Conservation (phyloP, 2,888 invertebrate genomes). For the Thera britannica region DNA sequence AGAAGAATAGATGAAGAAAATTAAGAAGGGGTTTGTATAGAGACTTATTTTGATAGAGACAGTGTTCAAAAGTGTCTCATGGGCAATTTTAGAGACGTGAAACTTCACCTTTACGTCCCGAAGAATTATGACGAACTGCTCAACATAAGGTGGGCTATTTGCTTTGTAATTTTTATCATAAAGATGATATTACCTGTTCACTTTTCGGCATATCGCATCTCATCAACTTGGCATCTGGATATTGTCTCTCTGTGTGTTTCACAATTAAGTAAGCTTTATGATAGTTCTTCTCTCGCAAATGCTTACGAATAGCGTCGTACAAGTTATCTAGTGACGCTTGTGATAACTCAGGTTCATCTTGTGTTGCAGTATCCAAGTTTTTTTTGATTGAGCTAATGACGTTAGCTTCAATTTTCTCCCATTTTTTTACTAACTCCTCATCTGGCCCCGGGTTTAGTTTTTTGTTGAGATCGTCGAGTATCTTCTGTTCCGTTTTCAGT, state of each 20-base stretch:
- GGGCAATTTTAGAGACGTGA: no score
- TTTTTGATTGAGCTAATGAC: conserved; percentile 78
- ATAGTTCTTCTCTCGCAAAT: conserved; percentile 77
- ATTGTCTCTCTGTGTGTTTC: conserved; percentile 76
- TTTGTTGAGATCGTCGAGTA: conserved; percentile 86
- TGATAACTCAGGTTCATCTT: conserved; percentile 76
- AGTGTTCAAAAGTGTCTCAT: no score
- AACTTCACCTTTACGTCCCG: no score
- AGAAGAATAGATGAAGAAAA: no score
- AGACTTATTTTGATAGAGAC: no score
- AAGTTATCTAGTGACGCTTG: conserved; percentile 75
- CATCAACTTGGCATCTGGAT: conserved; percentile 76
- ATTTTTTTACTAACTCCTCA: conserved; percentile 76
- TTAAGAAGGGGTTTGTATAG: no score
- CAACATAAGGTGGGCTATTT: no score
- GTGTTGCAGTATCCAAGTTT: conserved; percentile 74
- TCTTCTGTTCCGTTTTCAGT: conserved; percentile 85
- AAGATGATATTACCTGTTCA: conserved; percentile 67
- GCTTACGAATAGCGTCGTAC: conserved; percentile 72
- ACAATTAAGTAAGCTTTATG: conserved; percentile 81
- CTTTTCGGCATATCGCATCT: conserved; percentile 78
- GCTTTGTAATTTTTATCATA: no score
- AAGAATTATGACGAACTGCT: no score
- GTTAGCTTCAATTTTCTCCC: conserved; percentile 81
- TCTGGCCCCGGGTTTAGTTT: conserved; percentile 76